Percentiles rank a stretch among this genome's conserved stretches.
These are phyloP conservation scores for Cydia fagiglandana DNA, from an alignment of 1,140 invertebrate genomes.

Conservation along the genomic window DNA sequence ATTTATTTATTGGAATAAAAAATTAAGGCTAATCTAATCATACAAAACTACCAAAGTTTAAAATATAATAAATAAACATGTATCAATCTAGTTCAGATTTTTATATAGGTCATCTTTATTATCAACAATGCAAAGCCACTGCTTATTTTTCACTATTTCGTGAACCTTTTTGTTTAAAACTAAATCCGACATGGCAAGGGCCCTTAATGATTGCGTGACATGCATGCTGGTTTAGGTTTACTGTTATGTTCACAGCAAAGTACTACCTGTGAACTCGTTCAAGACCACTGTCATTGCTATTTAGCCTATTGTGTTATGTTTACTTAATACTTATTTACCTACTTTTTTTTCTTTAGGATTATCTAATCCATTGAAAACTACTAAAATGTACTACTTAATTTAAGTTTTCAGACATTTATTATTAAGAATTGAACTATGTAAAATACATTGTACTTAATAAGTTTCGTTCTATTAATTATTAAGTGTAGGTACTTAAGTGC, in stretches of 20 bases:
- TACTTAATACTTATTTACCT: not conserved
- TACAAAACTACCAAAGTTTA: too few relatives aligned
- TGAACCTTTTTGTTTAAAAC: not conserved
- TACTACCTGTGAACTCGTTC: constrained; percentile 15
- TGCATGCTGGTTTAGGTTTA: constrained; percentile 6
- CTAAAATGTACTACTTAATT: too few relatives aligned
- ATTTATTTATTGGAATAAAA: too few relatives aligned
- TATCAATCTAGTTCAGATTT: too few relatives aligned
- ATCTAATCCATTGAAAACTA: too few relatives aligned
- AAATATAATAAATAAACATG: too few relatives aligned
- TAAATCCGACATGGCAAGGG: constrained; percentile 13
- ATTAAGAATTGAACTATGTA: too few relatives aligned
- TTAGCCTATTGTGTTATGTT: constrained; percentile 1
- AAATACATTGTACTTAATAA: too few relatives aligned
- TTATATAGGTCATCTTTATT: not conserved
- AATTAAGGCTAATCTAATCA: too few relatives aligned
- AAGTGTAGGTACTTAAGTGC: too few relatives aligned
- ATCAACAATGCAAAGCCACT: not conserved
- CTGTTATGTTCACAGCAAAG: constrained; percentile 28
- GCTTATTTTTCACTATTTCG: not conserved
- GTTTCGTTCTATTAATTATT: too few relatives aligned
- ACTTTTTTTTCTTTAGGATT: not conserved
- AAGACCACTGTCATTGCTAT: constrained; percentile 22
- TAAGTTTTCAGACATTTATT: too few relatives aligned
- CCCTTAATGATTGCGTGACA: constrained; percentile 28